phyloP scores from a whole-genome alignment of 2,797 vertebrate species.

The Lagodon rhomboides region DNA sequence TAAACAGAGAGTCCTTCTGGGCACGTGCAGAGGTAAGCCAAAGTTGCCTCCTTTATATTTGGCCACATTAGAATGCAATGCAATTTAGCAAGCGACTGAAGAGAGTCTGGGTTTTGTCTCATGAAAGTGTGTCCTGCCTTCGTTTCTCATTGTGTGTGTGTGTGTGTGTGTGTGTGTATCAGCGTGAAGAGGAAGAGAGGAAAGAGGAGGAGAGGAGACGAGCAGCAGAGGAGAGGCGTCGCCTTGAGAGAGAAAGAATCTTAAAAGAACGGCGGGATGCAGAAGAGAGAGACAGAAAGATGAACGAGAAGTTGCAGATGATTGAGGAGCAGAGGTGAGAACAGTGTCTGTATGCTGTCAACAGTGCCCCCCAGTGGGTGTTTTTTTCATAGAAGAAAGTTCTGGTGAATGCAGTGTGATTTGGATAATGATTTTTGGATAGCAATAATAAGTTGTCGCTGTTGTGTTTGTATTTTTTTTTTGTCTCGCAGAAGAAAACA shows the following conservation, averaged over 20 bases:
- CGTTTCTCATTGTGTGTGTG: neutral
- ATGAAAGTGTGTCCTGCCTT: neutral
- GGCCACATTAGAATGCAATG: neutral
- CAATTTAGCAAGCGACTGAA: neutral
- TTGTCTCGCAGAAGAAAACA: constrained; percentile 83
- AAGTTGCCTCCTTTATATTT: neutral
- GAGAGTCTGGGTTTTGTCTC: neutral
- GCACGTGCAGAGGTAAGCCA: constrained; percentile 89
- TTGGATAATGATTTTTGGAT: neutral
- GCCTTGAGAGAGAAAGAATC: constrained; percentile 83
- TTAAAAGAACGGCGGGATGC: constrained; percentile 82
- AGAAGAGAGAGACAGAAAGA: constrained; percentile 87
- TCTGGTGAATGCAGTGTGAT: neutral
- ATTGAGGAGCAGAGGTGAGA: constrained; percentile 86
- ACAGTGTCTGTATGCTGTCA: neutral
- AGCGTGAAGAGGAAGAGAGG: constrained; percentile 87
- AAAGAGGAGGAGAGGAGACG: constrained; percentile 85
- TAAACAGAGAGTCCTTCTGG: constrained; percentile 92
- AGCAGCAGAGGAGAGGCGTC: constrained; percentile 82
- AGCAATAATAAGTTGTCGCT: neutral
- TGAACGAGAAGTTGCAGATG: constrained; percentile 87
- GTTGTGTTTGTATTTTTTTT: constrained; percentile 2
- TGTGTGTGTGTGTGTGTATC: constrained; percentile 34
- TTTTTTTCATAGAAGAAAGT: neutral
- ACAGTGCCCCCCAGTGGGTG: constrained; percentile 40